Evolutionary conservation across 2,797 vertebrate species (phyloP), one percentile per base, ranked within the genome.

Genomic region (Squalus acanthias): DNA sequence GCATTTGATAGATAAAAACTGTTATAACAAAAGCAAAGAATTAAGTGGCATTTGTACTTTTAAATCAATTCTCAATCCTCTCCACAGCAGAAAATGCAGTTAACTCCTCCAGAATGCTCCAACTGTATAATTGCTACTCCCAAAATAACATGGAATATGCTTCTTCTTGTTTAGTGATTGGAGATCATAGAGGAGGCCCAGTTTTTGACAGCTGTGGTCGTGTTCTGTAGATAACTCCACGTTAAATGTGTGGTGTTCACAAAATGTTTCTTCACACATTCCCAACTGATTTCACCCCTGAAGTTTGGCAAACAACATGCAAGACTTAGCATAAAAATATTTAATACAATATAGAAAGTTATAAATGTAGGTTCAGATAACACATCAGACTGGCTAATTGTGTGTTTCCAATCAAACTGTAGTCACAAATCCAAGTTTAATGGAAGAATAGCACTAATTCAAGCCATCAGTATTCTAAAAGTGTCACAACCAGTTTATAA

Each of bases 131-230:
- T 50, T 57, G 46, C 70, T 70, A 24, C 10, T 57, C 39, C 46
- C 67, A 72, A 95, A 95, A n/a, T 20, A 29, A 46, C 69, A 29
- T 24, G 63, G 53, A 96, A 95, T 93, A 96, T 96, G 95, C 26
- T 96, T 92, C 57, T 93, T 63, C 15, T 93, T 97, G n/a, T 95
- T 97, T 97, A 97, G 8, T 97, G 98, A 96, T 97, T 98, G 0
- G 98, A 98, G 93, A 99, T 97, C 96, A 98, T 97, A 50, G 99
- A 97, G 96, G 99, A 97, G 53, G 98, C 98, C 99, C 99, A 99
- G 96, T 99, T 98, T 96, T 98, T 98, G 97, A 99, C 96, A 46
- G 99, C 98, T 0, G 98, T 79, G 0, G 98, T 99, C 0, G 98
- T 98, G 96, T 99, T 98, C 96, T 99, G 99, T 69, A 99, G 97